Percentiles rank a stretch among this genome's conserved stretches.
Evolutionary conservation across 2,113 vertebrate species (phyloP).

Genomic region (Meles meles): DNA sequence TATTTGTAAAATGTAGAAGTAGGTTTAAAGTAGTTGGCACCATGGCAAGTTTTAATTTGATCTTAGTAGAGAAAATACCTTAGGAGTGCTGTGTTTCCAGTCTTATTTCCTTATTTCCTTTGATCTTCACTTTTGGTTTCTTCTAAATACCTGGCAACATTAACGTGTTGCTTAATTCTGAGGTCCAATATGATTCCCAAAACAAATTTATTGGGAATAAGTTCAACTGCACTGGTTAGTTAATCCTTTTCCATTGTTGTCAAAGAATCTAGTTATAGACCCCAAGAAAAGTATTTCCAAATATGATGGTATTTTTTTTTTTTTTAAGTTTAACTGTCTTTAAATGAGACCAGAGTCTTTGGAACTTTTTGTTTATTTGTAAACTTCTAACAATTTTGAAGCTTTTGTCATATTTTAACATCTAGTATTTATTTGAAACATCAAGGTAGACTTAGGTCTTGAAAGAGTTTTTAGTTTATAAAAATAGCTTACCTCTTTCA

Average conservation of each 20-base stretch:
- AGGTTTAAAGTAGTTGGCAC: neutral
- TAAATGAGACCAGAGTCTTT: slow-evolving; percentile 36
- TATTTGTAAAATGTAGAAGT: neutral
- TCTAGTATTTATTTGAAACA: slow-evolving; percentile 43
- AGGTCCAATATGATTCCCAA: neutral
- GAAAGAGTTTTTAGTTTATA: slow-evolving; percentile 51
- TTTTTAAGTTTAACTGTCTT: slow-evolving; percentile 57
- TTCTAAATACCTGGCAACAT: neutral
- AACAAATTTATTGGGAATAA: neutral
- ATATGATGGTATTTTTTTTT: neutral
- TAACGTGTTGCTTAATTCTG: neutral
- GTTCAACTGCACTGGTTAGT: neutral
- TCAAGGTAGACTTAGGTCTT: slow-evolving; percentile 66
- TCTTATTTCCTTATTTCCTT: neutral
- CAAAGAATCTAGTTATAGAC: slow-evolving; percentile 18
- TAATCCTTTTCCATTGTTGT: neutral
- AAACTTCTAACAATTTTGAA: slow-evolving; percentile 19
- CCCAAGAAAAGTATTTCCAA: neutral
- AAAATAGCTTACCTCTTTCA: slow-evolving; percentile 73
- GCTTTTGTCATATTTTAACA: slow-evolving; percentile 58
- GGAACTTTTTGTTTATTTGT: slow-evolving; percentile 42
- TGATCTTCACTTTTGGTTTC: neutral
- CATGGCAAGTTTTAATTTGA: neutral
- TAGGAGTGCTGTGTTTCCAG: neutral
- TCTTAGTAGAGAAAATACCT: neutral